Conservation (phyloP, 2,888 invertebrate species). For the Scaptomyza parva region DNA sequence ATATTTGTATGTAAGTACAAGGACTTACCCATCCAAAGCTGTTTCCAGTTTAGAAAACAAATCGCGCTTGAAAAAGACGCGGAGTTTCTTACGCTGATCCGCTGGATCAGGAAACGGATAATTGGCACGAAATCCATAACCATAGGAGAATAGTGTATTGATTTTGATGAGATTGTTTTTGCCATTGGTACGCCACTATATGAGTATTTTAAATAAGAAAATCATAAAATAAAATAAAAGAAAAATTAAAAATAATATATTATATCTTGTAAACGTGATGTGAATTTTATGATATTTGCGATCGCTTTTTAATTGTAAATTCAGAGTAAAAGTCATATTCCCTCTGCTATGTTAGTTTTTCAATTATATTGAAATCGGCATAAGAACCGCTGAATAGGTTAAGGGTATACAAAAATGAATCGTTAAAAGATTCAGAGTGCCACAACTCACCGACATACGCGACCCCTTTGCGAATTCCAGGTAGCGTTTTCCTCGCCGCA, state of each 20-base stretch:
- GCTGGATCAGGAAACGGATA: conserved; percentile 86
- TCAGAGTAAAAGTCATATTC: too few species aligned
- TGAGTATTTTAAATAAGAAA: too few species aligned
- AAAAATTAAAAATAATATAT: too few species aligned
- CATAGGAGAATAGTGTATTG: conserved; percentile 89
- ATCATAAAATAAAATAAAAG: too few species aligned
- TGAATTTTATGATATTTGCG: too few species aligned
- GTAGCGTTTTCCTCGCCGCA: conserved; percentile 82
- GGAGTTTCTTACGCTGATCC: conserved; percentile 83
- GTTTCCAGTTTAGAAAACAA: conserved; percentile 87
- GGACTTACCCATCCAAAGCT: conserved; percentile 86
- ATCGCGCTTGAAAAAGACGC: conserved; percentile 87
- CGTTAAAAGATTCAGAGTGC: background rate
- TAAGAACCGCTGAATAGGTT: too few species aligned
- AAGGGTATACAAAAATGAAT: background rate
- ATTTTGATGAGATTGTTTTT: conserved; percentile 89
- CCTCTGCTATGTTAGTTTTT: too few species aligned
- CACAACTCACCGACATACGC: conserved; percentile 83
- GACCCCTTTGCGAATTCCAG: conserved; percentile 82
- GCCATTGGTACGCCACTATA: conserved; percentile 89
- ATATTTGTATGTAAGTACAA: background rate
- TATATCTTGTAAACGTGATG: too few species aligned
- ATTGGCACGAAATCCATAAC: conserved; percentile 89
- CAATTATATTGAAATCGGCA: too few species aligned
- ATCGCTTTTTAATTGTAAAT: too few species aligned